These are phyloP conservation scores for Ceratina japonica DNA, from an alignment of 1,140 invertebrate species.

Conservation along the genomic window DNA sequence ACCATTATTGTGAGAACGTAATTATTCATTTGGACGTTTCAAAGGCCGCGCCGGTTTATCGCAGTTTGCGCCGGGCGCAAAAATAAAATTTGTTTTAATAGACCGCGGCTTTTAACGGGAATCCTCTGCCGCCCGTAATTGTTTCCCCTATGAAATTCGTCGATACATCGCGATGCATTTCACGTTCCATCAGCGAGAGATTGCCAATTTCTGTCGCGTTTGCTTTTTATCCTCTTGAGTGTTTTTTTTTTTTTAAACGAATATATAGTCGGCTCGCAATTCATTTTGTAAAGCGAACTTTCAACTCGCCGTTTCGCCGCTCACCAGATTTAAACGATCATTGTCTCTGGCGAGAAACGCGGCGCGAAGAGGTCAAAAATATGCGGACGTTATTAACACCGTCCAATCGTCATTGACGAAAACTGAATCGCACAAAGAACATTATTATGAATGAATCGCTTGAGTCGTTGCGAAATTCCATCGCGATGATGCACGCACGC, in stretches of 20 bases:
- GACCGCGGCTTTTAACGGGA: not conserved
- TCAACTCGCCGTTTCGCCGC: not conserved
- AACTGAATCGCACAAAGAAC: not conserved
- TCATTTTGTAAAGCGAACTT: not conserved
- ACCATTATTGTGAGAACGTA: constrained; percentile 46
- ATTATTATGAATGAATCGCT: too few species aligned
- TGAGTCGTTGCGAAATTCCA: not conserved
- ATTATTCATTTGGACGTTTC: constrained; percentile 46
- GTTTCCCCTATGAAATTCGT: too few species aligned
- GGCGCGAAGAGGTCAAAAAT: too few species aligned
- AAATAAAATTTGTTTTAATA: constrained; percentile 27
- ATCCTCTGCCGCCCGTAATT: not conserved
- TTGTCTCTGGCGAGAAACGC: not conserved
- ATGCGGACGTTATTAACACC: too few species aligned
- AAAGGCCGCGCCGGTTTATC: constrained; percentile 5
- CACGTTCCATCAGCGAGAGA: not conserved
- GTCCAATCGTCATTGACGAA: too few species aligned
- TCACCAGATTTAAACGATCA: constrained; percentile 7
- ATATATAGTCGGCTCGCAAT: too few species aligned
- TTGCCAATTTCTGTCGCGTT: not conserved
- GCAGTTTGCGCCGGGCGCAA: constrained; percentile 8
- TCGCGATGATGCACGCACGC: not conserved
- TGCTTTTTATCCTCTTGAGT: not conserved
- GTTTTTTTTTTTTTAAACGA: not conserved
- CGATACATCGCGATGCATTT: not conserved